These are phyloP conservation scores for Poeciliopsis gracilis DNA, from an alignment of 2,797 vertebrate species.

Conservation along the genomic window DNA sequence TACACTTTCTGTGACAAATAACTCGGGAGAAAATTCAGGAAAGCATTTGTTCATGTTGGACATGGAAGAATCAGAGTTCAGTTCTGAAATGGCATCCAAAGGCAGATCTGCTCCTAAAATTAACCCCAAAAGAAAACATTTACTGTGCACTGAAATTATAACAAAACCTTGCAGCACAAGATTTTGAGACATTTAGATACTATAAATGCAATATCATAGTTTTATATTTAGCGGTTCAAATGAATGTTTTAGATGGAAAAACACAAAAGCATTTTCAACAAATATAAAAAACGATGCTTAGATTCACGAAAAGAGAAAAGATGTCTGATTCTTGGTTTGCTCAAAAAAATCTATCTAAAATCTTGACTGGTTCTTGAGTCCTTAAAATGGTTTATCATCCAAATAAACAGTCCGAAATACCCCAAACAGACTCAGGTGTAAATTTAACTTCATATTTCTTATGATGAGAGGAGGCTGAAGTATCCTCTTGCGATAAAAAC, in stretches of 20 bases:
- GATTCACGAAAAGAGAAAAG: background rate
- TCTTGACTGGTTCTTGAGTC: background rate
- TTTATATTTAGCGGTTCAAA: background rate
- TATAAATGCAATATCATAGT: background rate
- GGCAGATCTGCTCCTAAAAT: background rate
- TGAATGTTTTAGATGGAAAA: background rate
- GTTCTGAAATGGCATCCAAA: background rate
- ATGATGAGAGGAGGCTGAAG: background rate
- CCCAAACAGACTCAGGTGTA: background rate
- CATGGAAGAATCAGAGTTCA: background rate
- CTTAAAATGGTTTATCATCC: background rate
- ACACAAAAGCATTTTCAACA: background rate
- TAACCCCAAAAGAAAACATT: background rate
- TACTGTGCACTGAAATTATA: background rate
- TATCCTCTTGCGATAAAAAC: background rate
- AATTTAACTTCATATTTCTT: too few species aligned
- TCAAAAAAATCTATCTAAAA: background rate
- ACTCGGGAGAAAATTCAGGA: background rate
- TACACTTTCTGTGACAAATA: slow-evolving; percentile 31
- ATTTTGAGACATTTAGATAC: background rate
- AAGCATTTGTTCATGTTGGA: background rate
- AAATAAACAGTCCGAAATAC: background rate
- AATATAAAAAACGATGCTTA: background rate
- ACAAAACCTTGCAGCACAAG: background rate
- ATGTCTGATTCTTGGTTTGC: background rate